phyloP scores from a whole-genome alignment of 2,888 invertebrate genomes.

The Coenonympha arcania region DNA sequence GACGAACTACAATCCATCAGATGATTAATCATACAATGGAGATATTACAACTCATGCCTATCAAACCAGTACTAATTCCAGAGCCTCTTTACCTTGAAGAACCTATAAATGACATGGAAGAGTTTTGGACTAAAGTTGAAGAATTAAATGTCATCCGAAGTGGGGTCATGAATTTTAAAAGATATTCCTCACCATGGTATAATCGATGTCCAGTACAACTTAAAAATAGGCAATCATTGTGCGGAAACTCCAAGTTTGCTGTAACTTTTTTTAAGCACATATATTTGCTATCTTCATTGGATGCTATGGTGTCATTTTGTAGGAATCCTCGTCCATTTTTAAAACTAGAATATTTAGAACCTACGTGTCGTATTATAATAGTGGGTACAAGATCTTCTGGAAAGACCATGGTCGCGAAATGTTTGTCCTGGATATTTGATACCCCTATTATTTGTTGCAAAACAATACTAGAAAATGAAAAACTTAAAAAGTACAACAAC shows the following conservation, averaged over 20 bases:
- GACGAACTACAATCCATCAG: conserved; percentile 56
- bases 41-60: conserved; percentile 47
- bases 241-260: conserved; percentile 71
- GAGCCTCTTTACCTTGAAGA: conserved; percentile 57
- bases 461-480: conserved; percentile 40
- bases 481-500: conserved; percentile 41
- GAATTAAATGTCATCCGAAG: conserved; percentile 42
- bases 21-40: conserved; percentile 68
- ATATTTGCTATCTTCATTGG: conserved; percentile 72
- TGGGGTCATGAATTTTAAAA: conserved; percentile 45
- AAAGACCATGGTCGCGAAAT: conserved; percentile 72
- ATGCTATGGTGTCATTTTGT: conserved; percentile 69
- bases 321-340: conserved; percentile 77
- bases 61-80: conserved; percentile 53
- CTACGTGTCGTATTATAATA: conserved; percentile 74
- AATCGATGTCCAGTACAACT: conserved; percentile 78
- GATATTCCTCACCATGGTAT: conserved; percentile 72
- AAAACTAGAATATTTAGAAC: conserved; percentile 71
- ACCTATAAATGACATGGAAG: conserved; percentile 51
- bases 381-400: conserved; percentile 76
- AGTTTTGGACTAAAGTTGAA: conserved; percentile 56
- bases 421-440: conserved; percentile 71
- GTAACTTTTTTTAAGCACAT: conserved; percentile 77
- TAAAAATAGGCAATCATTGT: conserved; percentile 62
- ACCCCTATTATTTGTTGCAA: conserved; percentile 58